Conservation (phyloP, 2,797 vertebrate genomes). For the Antennarius maculatus region DNA sequence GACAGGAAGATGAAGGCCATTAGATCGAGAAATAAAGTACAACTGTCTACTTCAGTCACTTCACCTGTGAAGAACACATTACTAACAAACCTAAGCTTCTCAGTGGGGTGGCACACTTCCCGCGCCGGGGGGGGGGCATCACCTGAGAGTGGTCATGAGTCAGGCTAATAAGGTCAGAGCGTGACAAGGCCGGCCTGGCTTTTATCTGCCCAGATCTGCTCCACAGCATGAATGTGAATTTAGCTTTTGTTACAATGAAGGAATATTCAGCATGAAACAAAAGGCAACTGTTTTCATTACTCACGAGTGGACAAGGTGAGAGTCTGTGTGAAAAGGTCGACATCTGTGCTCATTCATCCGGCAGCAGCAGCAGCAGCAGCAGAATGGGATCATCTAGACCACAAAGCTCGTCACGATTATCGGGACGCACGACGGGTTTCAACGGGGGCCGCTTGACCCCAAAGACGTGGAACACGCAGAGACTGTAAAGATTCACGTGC, state of each 20-base stretch:
- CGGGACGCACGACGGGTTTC: constrained; percentile 88
- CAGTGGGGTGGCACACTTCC: constrained; percentile 10
- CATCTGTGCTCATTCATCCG: constrained; percentile 94
- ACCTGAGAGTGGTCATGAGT: constrained; percentile 11
- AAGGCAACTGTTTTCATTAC: constrained; percentile 88
- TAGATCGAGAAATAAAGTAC: constrained; percentile 17
- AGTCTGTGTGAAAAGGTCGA: constrained; percentile 94
- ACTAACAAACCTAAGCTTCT: constrained; percentile 9
- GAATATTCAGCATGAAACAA: constrained; percentile 91
- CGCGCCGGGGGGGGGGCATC: constrained; percentile 4
- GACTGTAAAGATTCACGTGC: background rate
- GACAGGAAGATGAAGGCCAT: constrained; percentile 36
- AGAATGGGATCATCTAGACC: constrained; percentile 91
- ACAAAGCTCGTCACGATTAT: constrained; percentile 92
- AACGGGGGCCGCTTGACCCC: constrained; percentile 89
- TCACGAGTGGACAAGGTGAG: constrained; percentile 91
- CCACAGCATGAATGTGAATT: constrained; percentile 86
- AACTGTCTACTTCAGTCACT: constrained; percentile 1
- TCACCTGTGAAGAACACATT: constrained; percentile 1
- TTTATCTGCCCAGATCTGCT: constrained; percentile 67
- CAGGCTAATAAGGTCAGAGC: constrained; percentile 57
- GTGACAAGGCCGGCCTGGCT: constrained; percentile 10
- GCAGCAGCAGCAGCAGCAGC: constrained; percentile 76
- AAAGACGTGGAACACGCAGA: constrained; percentile 79
- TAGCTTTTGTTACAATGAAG: constrained; percentile 86